Percentiles rank a stretch among this genome's conserved stretches.
phyloP scores from a whole-genome alignment of 1,140 invertebrate species.

The Tetragnatha versicolor region DNA sequence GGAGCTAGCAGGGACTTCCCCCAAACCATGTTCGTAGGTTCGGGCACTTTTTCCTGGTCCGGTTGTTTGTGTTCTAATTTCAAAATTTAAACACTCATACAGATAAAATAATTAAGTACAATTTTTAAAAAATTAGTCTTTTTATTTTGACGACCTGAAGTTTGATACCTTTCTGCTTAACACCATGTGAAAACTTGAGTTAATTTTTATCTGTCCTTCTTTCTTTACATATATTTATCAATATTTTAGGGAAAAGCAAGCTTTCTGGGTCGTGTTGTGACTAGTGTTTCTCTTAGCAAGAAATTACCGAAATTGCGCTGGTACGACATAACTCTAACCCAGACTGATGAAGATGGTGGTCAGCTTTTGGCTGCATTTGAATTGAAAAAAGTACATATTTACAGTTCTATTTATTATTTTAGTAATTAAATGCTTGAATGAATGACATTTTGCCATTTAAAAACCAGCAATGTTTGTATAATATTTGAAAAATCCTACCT shows the following conservation, averaged over 20 bases:
- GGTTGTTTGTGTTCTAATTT: too few species aligned
- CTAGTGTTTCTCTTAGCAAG: neutral
- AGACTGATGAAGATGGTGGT: constrained; percentile 76
- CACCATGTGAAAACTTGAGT: neutral
- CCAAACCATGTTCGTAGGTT: too few species aligned
- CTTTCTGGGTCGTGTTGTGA: neutral
- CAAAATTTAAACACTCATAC: too few species aligned
- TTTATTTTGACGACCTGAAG: neutral
- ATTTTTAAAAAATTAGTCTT: neutral
- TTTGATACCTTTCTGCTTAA: neutral
- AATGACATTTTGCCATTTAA: neutral
- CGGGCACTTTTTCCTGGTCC: too few species aligned
- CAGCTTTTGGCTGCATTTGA: constrained; percentile 87
- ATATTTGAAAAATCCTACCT: neutral
- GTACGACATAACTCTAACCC: constrained; percentile 72
- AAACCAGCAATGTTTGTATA: neutral
- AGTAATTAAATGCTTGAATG: neutral
- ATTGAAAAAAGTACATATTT: constrained; percentile 73
- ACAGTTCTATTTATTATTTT: constrained; percentile 61
- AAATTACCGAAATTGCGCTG: constrained; percentile 58
- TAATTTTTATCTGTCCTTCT: neutral
- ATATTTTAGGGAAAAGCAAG: neutral
- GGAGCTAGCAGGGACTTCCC: too few species aligned
- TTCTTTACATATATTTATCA: neutral
- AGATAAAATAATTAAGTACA: too few species aligned